Evolutionary conservation across 2,113 vertebrate species (phyloP).

Genomic region (Ctenodactylus gundi): DNA sequence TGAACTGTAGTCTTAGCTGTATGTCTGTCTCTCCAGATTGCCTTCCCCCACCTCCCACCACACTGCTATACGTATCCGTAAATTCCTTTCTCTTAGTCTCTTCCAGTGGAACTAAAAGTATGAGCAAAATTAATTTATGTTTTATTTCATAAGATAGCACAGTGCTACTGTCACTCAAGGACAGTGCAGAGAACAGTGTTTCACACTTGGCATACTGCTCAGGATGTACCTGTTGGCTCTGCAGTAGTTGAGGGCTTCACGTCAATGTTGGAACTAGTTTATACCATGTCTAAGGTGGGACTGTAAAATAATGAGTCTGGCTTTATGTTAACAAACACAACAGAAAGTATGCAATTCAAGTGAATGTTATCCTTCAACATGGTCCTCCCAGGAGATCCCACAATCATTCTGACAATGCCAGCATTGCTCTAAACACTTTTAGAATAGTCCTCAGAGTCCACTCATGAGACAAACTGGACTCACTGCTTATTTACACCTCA

Average conservation of each 20-base stretch:
- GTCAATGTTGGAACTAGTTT: conserved; percentile 30
- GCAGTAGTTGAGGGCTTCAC: not conserved
- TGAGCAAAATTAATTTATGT: not conserved
- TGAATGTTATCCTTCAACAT: conserved; percentile 50
- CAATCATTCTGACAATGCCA: conserved; percentile 36
- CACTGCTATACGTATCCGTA: not conserved
- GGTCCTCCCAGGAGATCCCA: conserved; percentile 65
- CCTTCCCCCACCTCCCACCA: not conserved
- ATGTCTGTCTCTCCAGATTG: not conserved
- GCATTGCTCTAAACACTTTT: conserved; percentile 56
- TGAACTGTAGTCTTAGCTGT: not conserved
- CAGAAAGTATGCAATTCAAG: conserved; percentile 56
- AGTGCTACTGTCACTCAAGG: not conserved
- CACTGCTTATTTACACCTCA: conserved; percentile 60
- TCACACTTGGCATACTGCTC: not conserved
- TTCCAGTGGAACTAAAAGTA: not conserved
- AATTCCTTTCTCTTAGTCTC: not conserved
- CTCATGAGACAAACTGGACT: conserved; percentile 70
- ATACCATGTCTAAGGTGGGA: conserved; percentile 64
- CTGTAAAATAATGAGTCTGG: conserved; percentile 72
- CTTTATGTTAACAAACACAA: conserved; percentile 73
- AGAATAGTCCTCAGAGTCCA: conserved; percentile 62
- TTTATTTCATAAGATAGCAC: not conserved
- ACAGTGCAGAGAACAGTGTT: not conserved
- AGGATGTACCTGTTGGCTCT: conserved; percentile 31